Evolutionary conservation across 2,888 invertebrate species (phyloP).

Genomic region (Dorcus hopei): DNA sequence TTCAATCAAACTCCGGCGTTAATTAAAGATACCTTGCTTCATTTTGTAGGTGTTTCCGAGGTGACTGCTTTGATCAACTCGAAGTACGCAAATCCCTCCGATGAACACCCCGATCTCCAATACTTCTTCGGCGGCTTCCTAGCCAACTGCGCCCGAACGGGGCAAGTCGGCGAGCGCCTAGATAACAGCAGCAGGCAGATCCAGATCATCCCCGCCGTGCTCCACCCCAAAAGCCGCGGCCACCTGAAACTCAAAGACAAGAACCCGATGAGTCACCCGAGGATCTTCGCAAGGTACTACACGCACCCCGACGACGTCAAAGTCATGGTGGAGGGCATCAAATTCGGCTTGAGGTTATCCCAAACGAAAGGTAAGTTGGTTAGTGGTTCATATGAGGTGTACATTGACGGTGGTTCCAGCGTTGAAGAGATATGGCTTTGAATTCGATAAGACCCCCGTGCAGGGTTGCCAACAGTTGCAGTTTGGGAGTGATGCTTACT

Average conservation of each 20-base stretch:
- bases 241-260: constrained; percentile 65
- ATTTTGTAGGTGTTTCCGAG: constrained; percentile 67
- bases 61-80: constrained; percentile 82
- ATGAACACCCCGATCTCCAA: constrained; percentile 82
- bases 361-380: constrained; percentile 60
- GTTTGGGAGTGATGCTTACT: constrained; percentile 66
- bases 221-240: constrained; percentile 87
- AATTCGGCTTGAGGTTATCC: constrained; percentile 68
- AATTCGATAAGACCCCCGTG: constrained; percentile 69
- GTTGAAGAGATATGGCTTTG: constrained; percentile 67
- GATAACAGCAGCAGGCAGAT: constrained; percentile 68
- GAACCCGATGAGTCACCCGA: constrained; percentile 78
- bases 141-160: constrained; percentile 81
- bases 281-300: constrained; percentile 80
- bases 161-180: constrained; percentile 76
- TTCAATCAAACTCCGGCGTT: too few relatives aligned
- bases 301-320: constrained; percentile 77
- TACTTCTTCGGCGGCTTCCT: constrained; percentile 84
- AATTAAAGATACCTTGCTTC: too few relatives aligned
- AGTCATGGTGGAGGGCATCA: constrained; percentile 78
- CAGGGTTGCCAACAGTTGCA: constrained; percentile 70
- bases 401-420: constrained; percentile 23
- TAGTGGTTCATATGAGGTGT: neutral
- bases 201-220: constrained; percentile 73
- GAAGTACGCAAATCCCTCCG: constrained; percentile 69